Evolutionary conservation across 2,113 vertebrate genomes (phyloP).

Genomic region (Rhegmatorhina hoffmannsi): DNA sequence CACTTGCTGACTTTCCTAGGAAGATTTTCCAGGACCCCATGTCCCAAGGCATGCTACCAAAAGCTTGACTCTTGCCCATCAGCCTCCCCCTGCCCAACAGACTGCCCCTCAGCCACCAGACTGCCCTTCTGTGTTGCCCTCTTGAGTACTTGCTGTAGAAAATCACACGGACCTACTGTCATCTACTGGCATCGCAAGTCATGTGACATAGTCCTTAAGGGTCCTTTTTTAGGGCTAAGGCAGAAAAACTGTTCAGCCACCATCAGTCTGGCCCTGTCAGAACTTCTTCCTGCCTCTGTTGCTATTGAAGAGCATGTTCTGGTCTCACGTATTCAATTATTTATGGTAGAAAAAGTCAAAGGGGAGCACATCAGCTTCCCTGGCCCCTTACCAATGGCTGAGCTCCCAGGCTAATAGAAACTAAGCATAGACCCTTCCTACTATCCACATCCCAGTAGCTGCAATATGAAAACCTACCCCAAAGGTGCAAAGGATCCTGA

Average conservation of each 20-base stretch:
- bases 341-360: background rate
- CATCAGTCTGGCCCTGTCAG: background rate
- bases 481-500: background rate
- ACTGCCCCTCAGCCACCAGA: background rate
- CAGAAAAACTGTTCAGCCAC: background rate
- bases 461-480: background rate
- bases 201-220: background rate
- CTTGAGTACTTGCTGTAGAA: accelerated
- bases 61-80: background rate
- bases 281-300: background rate
- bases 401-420: background rate
- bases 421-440: background rate
- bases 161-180: background rate
- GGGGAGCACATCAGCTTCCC: background rate
- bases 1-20: background rate
- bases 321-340: background rate
- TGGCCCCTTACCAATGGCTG: background rate
- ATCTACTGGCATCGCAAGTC: background rate
- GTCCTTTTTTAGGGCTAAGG: background rate
- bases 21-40: background rate
- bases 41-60: accelerated
- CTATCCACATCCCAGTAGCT: background rate
- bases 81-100: background rate
- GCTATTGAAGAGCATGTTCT: background rate
- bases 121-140: background rate